phyloP scores from a whole-genome alignment of 2,797 vertebrate species.

The Tapera naevia region DNA sequence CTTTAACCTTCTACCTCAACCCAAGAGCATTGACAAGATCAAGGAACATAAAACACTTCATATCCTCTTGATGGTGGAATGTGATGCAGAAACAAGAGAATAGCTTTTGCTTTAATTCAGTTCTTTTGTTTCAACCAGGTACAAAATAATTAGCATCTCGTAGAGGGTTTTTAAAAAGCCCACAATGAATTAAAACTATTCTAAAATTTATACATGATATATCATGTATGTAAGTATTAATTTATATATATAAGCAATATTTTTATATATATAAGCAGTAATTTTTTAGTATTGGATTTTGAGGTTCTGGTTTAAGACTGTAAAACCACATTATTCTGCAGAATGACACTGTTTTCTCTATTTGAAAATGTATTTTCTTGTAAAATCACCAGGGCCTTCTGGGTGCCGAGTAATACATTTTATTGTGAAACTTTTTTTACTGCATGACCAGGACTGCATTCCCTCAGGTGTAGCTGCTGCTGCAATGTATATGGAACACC shows the following conservation, averaged over 20 bases:
- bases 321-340: fast-evolving
- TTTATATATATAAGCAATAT: too few relatives aligned
- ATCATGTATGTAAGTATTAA: too few relatives aligned
- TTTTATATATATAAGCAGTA: background rate
- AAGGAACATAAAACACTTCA: constrained; percentile 27
- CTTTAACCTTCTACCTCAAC: constrained; percentile 48
- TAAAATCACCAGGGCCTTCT: background rate
- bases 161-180: background rate
- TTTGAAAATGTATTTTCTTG: background rate
- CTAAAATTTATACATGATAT: too few relatives aligned
- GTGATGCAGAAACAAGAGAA: background rate
- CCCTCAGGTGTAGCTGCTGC: background rate
- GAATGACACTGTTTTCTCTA: background rate
- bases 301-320: background rate
- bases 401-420: background rate
- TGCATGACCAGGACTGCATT: background rate
- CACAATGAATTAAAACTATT: background rate
- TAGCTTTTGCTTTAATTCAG: background rate
- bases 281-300: background rate
- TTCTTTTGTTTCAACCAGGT: background rate
- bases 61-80: background rate
- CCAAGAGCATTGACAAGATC: background rate
- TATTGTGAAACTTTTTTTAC: background rate
- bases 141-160: background rate
- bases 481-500: background rate